phyloP scores from a whole-genome alignment of 64 coral and sea anemone genomes.

The Astreopora myriophthalma region DNA sequence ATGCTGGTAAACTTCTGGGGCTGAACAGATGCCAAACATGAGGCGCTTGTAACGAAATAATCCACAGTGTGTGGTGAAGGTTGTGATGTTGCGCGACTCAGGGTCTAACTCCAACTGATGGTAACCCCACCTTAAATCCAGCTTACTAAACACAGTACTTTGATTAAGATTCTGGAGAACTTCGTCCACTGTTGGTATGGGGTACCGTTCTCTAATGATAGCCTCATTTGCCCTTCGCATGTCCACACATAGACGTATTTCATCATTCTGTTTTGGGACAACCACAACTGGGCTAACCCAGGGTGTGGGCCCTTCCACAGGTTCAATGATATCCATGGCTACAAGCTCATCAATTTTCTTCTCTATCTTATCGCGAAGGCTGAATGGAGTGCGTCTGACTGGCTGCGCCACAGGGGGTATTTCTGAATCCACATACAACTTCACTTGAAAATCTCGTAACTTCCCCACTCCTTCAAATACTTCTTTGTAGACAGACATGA shows the following conservation, averaged over 20 bases:
- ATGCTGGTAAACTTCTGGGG: slow-evolving; percentile 1
- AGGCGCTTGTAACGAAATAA: background rate
- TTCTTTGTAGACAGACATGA: slow-evolving; percentile 2
- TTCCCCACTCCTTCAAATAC: slow-evolving; percentile 44
- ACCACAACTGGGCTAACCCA: slow-evolving; percentile 37
- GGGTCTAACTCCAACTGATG: no score
- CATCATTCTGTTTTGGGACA: slow-evolving; percentile 10
- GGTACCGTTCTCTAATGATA: background rate
- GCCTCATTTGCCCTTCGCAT: background rate
- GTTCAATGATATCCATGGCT: slow-evolving; percentile 16
- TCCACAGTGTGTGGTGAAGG: slow-evolving; percentile 26
- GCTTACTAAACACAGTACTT: background rate
- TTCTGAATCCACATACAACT: slow-evolving; percentile 1
- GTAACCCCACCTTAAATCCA: background rate
- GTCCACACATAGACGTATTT: background rate
- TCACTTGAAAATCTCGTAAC: background rate
- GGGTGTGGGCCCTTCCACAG: background rate
- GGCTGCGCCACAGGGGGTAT: background rate
- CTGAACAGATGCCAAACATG: slow-evolving; percentile 27
- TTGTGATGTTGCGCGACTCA: background rate
- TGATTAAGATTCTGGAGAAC: background rate
- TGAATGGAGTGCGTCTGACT: background rate
- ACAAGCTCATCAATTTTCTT: slow-evolving; percentile 21
- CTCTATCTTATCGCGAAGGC: background rate
- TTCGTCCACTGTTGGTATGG: slow-evolving; percentile 23